Evolutionary conservation across 2,888 invertebrate species (phyloP).

Genomic region (Sarcophaga caerulescens): DNA sequence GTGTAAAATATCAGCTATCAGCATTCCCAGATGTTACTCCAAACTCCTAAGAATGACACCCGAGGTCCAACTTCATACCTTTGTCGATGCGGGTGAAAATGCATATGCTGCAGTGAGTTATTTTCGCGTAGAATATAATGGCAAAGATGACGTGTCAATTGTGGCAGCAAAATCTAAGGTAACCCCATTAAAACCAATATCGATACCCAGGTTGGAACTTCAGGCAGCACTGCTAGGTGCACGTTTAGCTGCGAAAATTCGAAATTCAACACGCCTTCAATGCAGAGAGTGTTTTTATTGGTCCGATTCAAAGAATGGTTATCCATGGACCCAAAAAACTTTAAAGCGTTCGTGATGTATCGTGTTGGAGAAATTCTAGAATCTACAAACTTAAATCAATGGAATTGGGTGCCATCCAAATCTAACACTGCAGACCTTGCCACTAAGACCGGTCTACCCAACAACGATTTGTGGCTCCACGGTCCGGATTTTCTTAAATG

Average conservation of each 20-base stretch:
- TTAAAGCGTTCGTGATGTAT: slow-evolving; percentile 35
- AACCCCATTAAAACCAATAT: background rate
- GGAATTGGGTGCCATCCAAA: slow-evolving; percentile 29
- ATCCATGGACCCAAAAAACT: slow-evolving; percentile 10
- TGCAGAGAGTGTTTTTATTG: no score
- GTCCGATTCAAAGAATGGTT: background rate
- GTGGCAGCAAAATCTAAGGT: slow-evolving; percentile 38
- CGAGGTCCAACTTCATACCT: slow-evolving; percentile 24
- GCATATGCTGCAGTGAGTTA: no score
- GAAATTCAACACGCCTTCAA: no score
- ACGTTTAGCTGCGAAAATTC: background rate
- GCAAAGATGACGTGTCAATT: background rate
- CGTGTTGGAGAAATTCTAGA: slow-evolving; percentile 42
- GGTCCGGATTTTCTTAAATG: slow-evolving; percentile 19
- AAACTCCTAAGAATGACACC: background rate
- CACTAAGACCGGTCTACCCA: no score
- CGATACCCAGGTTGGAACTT: background rate
- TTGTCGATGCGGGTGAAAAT: slow-evolving; percentile 28
- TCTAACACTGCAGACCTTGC: no score
- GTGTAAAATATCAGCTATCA: background rate
- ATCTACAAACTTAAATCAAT: slow-evolving; percentile 31
- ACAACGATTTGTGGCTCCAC: background rate
- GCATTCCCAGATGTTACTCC: slow-evolving; percentile 45
- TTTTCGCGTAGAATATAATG: background rate
- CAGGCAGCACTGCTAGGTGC: slow-evolving; percentile 31